Percentiles rank a stretch among this genome's conserved stretches.
phyloP scores from a whole-genome alignment of 2,888 invertebrate genomes.

The Tetragonisca angustula region DNA sequence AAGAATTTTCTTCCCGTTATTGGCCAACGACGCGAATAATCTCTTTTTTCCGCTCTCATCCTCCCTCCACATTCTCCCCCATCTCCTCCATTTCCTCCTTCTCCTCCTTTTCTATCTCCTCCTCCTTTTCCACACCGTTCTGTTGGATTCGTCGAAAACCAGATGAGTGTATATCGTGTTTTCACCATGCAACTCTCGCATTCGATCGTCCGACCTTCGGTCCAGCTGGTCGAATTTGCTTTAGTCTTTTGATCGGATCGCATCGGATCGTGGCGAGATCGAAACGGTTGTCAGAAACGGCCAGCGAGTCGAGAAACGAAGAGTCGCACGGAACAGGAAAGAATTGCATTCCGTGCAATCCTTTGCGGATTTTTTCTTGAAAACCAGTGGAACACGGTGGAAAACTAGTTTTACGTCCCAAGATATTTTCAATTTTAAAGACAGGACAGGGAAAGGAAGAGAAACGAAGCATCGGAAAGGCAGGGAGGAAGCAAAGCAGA shows the following conservation, averaged over 20 bases:
- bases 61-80: not conserved
- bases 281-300: not conserved
- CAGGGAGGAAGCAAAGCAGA: not conserved
- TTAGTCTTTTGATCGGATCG: not conserved
- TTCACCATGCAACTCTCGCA: not conserved
- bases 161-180: not conserved
- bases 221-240: not conserved
- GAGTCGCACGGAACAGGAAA: too few relatives aligned
- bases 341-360: not conserved
- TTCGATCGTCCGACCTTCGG: conserved; percentile 2
- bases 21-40: conserved; percentile 20
- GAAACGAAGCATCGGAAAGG: not conserved
- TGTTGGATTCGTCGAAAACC: not conserved
- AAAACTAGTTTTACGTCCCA: conserved; percentile 11
- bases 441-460: not conserved
- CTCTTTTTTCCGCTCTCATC: not conserved
- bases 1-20: not conserved
- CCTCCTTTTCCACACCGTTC: not conserved
- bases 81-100: not conserved
- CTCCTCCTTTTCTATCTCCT: not conserved
- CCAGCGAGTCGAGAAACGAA: not conserved
- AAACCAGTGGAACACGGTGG: not conserved
- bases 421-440: not conserved
- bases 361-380: not conserved
- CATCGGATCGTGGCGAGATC: not conserved